These are phyloP conservation scores for Hestina assimilis DNA, from an alignment of 1,140 invertebrate species.

Conservation along the genomic window DNA sequence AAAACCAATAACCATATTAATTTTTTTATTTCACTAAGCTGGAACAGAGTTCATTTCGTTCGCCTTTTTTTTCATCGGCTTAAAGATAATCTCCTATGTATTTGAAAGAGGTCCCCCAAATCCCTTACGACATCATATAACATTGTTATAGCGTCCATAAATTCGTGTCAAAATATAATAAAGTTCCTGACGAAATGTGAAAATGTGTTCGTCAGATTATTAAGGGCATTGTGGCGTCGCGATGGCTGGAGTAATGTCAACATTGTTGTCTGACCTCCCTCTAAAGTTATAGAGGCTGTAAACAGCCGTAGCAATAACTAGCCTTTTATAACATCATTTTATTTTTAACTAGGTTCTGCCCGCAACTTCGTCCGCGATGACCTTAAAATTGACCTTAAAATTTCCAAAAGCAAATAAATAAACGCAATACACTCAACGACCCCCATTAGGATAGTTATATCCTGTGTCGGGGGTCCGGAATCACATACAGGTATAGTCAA, in stretches of 20 bases:
- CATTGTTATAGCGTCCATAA: constrained; percentile 19
- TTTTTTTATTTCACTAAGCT: too few species aligned
- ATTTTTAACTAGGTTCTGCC: background rate
- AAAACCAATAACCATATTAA: too few species aligned
- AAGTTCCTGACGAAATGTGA: constrained; percentile 2
- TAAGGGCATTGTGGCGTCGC: background rate
- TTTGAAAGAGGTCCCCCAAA: background rate
- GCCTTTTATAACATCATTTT: background rate
- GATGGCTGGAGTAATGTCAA: background rate
- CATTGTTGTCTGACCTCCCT: background rate
- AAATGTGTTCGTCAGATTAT: constrained; percentile 12
- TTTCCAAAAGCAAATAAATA: too few species aligned
- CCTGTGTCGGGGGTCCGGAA: too few species aligned
- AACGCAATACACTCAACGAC: too few species aligned
- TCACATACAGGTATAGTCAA: too few species aligned
- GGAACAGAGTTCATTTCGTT: too few species aligned
- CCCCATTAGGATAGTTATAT: too few species aligned
- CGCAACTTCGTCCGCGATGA: too few species aligned
- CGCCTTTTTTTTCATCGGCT: constrained; percentile 8
- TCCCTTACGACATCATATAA: constrained; percentile 9
- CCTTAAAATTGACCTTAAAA: too few species aligned
- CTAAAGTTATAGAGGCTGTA: constrained; percentile 2
- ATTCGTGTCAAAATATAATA: constrained; percentile 22
- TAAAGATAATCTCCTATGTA: background rate
- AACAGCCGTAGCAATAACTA: background rate